phyloP scores from a whole-genome alignment of 2,797 vertebrate species.

The Parauchenoglanis punctatus region DNA sequence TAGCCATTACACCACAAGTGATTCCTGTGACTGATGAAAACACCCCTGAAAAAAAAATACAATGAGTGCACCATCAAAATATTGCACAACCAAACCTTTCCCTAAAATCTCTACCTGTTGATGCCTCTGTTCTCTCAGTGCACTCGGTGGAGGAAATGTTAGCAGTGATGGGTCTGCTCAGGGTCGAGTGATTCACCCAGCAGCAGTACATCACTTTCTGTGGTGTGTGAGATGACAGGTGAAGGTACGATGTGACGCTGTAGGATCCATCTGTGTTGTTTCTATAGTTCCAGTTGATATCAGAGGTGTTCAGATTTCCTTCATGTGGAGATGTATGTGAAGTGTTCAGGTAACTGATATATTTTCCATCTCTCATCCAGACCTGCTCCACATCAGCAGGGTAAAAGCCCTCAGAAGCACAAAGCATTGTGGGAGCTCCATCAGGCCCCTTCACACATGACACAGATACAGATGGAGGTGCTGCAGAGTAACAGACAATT shows the following conservation, averaged over 20 bases:
- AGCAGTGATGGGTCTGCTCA: constrained; percentile 24
- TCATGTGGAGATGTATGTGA: not conserved
- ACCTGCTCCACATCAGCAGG: constrained; percentile 21
- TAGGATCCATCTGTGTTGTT: constrained; percentile 18
- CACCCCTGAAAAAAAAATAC: not conserved
- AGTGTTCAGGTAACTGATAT: constrained; percentile 8
- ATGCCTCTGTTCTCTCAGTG: not conserved
- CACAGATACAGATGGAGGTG: constrained; percentile 23
- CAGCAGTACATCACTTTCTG: constrained; percentile 30
- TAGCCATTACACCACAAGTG: not conserved
- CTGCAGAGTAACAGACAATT: not conserved
- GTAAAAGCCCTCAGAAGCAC: constrained; percentile 24
- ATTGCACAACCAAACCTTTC: not conserved
- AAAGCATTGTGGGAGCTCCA: constrained; percentile 18
- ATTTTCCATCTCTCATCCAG: constrained; percentile 45
- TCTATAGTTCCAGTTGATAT: constrained; percentile 14
- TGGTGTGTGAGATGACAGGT: not conserved
- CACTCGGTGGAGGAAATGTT: constrained; percentile 36
- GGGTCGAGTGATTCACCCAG: constrained; percentile 45
- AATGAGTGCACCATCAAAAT: not conserved
- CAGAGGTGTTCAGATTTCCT: not conserved
- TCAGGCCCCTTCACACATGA: constrained; percentile 27
- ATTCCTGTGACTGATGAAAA: not conserved
- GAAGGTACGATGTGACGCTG: constrained; percentile 24
- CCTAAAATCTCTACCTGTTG: not conserved